Evolutionary conservation across 1,140 invertebrate genomes (phyloP).

Genomic region (Orchestia grillus): DNA sequence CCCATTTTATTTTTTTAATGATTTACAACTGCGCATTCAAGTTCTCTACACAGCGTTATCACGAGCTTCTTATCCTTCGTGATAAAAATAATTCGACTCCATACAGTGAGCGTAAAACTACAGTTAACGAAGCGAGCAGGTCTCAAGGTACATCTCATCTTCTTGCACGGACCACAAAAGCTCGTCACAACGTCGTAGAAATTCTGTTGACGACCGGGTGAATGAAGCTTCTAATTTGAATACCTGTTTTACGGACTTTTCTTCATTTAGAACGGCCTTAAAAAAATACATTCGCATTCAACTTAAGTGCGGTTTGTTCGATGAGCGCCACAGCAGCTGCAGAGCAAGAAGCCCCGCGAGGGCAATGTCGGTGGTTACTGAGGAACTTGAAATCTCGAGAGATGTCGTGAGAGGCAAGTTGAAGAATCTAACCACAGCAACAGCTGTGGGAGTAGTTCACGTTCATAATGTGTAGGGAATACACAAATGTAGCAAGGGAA

Average conservation of each 20-base stretch:
- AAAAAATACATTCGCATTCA: background rate
- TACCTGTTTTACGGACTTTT: background rate
- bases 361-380: background rate
- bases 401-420: background rate
- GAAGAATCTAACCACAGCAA: background rate
- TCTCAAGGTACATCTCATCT: background rate
- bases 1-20: background rate
- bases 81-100: background rate
- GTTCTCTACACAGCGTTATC: background rate
- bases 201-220: background rate
- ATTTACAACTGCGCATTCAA: background rate
- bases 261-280: background rate
- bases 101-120: background rate
- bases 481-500: background rate
- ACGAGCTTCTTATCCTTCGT: background rate
- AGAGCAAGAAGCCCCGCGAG: background rate
- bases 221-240: constrained; percentile 2
- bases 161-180: background rate
- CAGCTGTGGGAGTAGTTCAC: background rate
- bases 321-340: background rate
- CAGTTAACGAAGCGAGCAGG: background rate
- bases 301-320: background rate
- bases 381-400: no score
- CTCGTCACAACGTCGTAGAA: background rate
- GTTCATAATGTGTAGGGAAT: background rate